Evolutionary conservation across 2,888 invertebrate genomes (phyloP).

Genomic region (Syrista parreyssii): DNA sequence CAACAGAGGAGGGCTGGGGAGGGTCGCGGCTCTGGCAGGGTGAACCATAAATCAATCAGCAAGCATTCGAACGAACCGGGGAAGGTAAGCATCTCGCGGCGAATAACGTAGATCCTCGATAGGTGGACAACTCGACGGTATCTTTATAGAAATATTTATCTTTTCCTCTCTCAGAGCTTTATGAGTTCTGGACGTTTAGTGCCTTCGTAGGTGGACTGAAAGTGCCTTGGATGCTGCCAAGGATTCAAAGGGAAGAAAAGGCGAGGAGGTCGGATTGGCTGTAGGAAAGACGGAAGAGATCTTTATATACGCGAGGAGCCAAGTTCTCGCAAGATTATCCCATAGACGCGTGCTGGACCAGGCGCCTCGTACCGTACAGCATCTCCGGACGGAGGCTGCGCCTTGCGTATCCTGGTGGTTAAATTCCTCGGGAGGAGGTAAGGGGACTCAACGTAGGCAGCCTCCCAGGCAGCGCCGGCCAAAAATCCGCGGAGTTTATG

Average conservation of each 20-base stretch:
- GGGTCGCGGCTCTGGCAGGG: slow-evolving; percentile 47
- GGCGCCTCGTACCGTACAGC: no score
- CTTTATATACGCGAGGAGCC: no score
- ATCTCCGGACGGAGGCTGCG: no score
- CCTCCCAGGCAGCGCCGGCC: slow-evolving; percentile 55
- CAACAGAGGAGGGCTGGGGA: slow-evolving; percentile 20
- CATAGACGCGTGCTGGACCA: no score
- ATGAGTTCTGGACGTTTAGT: no score
- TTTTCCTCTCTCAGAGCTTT: no score
- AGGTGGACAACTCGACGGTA: slow-evolving; percentile 39
- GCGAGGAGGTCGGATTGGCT: not conserved
- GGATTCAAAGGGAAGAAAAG: not conserved
- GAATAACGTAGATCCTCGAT: slow-evolving; percentile 20
- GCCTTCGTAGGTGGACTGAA: no score
- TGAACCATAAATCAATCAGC: slow-evolving; percentile 57
- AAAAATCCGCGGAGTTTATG: slow-evolving; percentile 57
- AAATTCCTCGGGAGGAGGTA: slow-evolving; percentile 29
- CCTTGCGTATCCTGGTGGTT: no score
- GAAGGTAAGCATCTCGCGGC: slow-evolving; percentile 22
- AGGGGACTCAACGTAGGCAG: slow-evolving; percentile 55
- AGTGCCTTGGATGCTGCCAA: not conserved
- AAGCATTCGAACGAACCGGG: slow-evolving; percentile 36
- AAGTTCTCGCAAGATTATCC: no score
- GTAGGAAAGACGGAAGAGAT: no score
- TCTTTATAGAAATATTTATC: slow-evolving; percentile 46